Percentiles rank a stretch among this genome's conserved stretches.
Conservation (phyloP, 2,888 invertebrate genomes). For the Tigriopus californicus region DNA sequence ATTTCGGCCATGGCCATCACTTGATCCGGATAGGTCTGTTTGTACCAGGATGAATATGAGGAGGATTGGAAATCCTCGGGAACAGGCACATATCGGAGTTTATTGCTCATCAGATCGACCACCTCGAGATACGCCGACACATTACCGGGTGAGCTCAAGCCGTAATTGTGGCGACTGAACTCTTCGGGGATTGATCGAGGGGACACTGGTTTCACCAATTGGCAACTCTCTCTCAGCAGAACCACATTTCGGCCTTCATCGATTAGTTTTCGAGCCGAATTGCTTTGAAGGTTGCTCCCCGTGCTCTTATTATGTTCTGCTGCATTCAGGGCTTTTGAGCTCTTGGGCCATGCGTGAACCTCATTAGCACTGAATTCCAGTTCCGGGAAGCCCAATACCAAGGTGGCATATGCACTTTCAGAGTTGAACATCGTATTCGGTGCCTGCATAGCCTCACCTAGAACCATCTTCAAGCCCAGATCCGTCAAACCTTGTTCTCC, state of each 20-base stretch:
- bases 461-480: constrained; percentile 25
- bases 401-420: constrained; percentile 28
- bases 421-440: constrained; percentile 32
- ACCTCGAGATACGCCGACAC: constrained; percentile 33
- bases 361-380: constrained; percentile 26
- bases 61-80: not conserved
- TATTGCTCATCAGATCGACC: constrained; percentile 32
- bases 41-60: constrained; percentile 6
- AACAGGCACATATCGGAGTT: constrained; percentile 24
- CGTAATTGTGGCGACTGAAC: not conserved
- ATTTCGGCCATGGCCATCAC: constrained; percentile 27
- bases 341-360: constrained; percentile 26
- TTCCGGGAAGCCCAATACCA: constrained; percentile 35
- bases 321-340: not conserved
- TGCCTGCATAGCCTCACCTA: constrained; percentile 27
- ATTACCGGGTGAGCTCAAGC: not conserved
- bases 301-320: not conserved
- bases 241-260: constrained; percentile 1
- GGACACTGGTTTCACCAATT: constrained; percentile 22
- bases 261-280: not conserved
- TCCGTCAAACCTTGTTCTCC: constrained; percentile 20
- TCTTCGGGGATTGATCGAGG: constrained; percentile 22
- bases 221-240: not conserved
- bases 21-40: constrained; percentile 9
- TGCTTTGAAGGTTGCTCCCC: constrained; percentile 12